These are phyloP conservation scores for Pseudanteris insignis DNA, from an alignment of 2,888 invertebrate species.

Conservation along the genomic window DNA sequence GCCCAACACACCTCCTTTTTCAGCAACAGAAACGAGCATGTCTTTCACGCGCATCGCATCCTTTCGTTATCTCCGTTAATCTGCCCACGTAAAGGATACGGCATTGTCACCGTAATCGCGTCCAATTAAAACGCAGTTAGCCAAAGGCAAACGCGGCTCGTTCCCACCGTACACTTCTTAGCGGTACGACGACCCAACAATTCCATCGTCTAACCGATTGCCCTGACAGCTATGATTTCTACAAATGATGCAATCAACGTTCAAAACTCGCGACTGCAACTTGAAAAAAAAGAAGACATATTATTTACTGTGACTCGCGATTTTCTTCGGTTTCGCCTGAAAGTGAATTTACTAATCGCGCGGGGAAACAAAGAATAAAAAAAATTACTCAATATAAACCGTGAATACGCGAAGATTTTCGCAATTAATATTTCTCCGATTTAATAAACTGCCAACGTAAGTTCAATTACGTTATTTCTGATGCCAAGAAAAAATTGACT, in stretches of 20 bases:
- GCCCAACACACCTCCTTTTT: conserved; percentile 33
- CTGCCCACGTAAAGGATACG: conserved; percentile 44
- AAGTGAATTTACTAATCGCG: too few species aligned
- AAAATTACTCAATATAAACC: too few species aligned
- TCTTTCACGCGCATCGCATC: conserved; percentile 33
- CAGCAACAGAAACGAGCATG: conserved; percentile 27
- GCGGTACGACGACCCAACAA: conserved; percentile 52
- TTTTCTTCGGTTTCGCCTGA: too few species aligned
- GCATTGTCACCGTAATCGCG: conserved; percentile 53
- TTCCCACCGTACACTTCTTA: conserved; percentile 49
- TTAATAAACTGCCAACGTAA: too few species aligned
- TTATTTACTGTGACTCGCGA: conserved; percentile 17
- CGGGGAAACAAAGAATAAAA: too few species aligned
- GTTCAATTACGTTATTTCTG: too few species aligned
- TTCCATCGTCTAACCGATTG: conserved; percentile 43
- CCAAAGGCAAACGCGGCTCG: conserved; percentile 44
- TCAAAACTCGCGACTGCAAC: conserved; percentile 11
- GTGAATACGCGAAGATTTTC: too few species aligned
- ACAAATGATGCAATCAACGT: conserved; percentile 23
- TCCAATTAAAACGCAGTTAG: conserved; percentile 56
- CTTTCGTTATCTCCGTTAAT: conserved; percentile 50
- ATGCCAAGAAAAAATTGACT: too few species aligned
- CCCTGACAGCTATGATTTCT: conserved; percentile 39
- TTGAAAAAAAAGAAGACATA: conserved; percentile 7
- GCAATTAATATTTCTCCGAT: too few species aligned